Evolutionary conservation across 2,797 vertebrate species (phyloP), one percentile per base, ranked within the genome.

Genomic region (Coccyzus lansbergi): DNA sequence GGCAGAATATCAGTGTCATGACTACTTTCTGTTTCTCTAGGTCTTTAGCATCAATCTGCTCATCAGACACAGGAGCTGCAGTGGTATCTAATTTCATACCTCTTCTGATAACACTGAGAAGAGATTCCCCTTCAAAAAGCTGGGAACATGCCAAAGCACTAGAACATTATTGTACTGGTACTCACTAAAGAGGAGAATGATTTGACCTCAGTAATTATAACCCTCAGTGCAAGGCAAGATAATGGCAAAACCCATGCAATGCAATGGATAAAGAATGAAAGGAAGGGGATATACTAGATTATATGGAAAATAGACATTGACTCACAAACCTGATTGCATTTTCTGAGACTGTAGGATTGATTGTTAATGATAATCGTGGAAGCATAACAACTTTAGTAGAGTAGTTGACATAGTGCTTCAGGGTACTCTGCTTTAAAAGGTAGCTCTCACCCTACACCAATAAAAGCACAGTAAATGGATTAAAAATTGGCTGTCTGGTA

Each of bases 1-100:
- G 64, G 68, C 52, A 87, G 56, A 89, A 80, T 60, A 49, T 88
- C 88, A 38, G 38, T 38, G n/a, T 65, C 68, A 53, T 56, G 38
- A 83, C 75, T 77, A 14, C 52, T 62, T 78, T 79, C 82, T 64
- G 72, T 85, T 93, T 81, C 92, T 62, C 31, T 34, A 64, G 56
- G 71, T 46, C 72, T 93, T 76, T 83, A 79, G 68, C 78, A 91
- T 90, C 52, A 83, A 92, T 44, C 56, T 46, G 26, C 64, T 92
- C 40, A 13, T 26, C 56, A 84, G 74, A 92, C 31, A 79, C 72
- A 53, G 9, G 33, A 67, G 49, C 44, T 77, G 31, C 80, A 70
- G n/a, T 3, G 70, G 15, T 52, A 93, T 77, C 75, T 46, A 15
- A 85, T 88, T 88, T 88, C 92, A 77, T 77, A 80, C 29, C 34